Evolutionary conservation across 2,113 vertebrate species (phyloP).

Genomic region (Mastomys natalensis): DNA sequence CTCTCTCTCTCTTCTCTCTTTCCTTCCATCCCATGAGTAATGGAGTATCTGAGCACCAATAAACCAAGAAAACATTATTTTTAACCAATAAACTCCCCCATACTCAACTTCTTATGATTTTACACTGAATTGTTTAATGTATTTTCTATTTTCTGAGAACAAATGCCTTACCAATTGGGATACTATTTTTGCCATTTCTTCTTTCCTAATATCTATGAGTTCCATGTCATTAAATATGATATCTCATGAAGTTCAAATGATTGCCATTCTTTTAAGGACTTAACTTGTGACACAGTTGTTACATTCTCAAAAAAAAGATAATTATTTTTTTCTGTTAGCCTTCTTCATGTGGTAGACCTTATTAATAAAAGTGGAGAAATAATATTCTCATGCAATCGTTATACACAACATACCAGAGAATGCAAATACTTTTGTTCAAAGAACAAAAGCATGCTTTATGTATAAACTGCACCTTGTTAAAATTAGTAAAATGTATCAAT

Average conservation of each 20-base stretch:
- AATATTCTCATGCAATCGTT: not conserved
- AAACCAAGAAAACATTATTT: not conserved
- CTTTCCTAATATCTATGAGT: not conserved
- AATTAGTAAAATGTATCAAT: not conserved
- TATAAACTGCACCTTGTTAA: not conserved
- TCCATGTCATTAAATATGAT: not conserved
- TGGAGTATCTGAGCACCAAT: too few species aligned
- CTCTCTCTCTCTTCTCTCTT: too few species aligned
- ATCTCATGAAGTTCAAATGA: not conserved
- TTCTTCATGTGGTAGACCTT: not conserved
- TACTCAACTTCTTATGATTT: not conserved
- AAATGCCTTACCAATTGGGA: not conserved
- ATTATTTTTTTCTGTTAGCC: not conserved
- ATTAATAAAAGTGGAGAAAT: not conserved
- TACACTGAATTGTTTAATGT: not conserved
- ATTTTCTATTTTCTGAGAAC: not conserved
- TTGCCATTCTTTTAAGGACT: not conserved
- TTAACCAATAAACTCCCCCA: not conserved
- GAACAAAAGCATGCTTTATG: not conserved
- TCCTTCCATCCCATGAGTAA: too few species aligned
- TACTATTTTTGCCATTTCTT: not conserved
- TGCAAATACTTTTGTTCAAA: not conserved
- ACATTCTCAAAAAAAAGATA: not conserved
- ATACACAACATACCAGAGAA: not conserved
- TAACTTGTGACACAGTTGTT: not conserved